These are phyloP conservation scores for Hydrolagus colliei DNA, from an alignment of 2,797 vertebrate species.

Conservation along the genomic window DNA sequence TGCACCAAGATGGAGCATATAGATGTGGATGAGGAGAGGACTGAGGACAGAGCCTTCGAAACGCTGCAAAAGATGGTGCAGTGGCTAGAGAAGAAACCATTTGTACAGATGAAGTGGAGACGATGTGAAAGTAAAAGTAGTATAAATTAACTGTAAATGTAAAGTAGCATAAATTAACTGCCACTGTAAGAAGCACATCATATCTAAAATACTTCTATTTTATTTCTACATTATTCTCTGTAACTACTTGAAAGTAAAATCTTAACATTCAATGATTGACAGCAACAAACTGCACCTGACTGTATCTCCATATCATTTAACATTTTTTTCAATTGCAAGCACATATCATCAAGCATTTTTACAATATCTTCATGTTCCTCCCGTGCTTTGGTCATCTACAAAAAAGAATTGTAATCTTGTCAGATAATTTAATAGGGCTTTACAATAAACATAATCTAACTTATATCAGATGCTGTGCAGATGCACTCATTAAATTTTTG, in stretches of 20 bases:
- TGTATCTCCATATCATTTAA: constrained; percentile 19
- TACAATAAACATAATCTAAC: background rate
- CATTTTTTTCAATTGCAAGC: constrained; percentile 12
- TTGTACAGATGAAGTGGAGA: too few species aligned
- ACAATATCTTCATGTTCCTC: constrained; percentile 11
- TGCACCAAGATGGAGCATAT: too few species aligned
- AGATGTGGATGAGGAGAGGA: too few species aligned
- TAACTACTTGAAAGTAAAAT: background rate
- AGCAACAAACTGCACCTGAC: constrained; percentile 27
- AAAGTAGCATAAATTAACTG: too few species aligned
- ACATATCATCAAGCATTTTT: constrained; percentile 19
- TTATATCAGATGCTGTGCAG: background rate
- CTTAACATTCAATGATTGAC: constrained; percentile 1
- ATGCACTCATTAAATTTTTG: background rate
- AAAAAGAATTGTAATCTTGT: constrained; percentile 6
- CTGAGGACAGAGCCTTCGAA: too few species aligned
- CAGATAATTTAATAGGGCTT: background rate
- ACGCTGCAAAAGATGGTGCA: too few species aligned
- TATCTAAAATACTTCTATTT: too few species aligned
- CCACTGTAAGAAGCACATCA: too few species aligned
- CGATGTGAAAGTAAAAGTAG: too few species aligned
- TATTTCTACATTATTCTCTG: too few species aligned
- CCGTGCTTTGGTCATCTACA: constrained; percentile 14
- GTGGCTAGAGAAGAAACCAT: too few species aligned
- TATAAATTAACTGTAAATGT: too few species aligned